A percentile compares a stretch with the other conserved stretches of the same genome.
Conservation (phyloP, 2,113 vertebrate genomes). For the Bostrychus sinensis region DNA sequence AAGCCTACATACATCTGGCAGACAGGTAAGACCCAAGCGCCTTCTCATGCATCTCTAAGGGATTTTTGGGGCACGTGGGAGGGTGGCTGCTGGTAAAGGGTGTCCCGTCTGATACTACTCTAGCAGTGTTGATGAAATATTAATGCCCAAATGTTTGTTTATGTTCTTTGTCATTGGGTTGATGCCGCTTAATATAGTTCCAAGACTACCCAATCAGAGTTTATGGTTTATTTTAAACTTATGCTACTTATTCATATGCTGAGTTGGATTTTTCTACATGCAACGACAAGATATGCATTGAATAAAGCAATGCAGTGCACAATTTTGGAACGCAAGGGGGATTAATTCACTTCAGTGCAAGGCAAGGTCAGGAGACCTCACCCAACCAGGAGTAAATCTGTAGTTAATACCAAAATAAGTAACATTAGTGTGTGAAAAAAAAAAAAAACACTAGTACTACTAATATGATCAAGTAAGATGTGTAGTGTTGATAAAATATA, state of each 20-base stretch:
- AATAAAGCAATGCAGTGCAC: no score
- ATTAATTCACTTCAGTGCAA: no score
- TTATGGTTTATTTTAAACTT: not conserved
- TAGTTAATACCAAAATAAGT: no score
- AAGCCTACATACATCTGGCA: constrained; percentile 80
- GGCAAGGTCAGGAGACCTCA: constrained; percentile 1
- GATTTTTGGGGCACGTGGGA: not conserved
- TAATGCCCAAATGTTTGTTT: constrained; percentile 31
- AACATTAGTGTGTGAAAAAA: no score
- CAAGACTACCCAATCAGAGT: not conserved
- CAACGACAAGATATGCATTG: no score
- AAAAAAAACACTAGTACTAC: no score
- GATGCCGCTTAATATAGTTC: not conserved
- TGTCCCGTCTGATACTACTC: constrained; percentile 12
- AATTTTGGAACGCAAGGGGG: no score
- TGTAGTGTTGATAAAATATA: no score
- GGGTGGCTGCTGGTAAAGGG: constrained; percentile 1
- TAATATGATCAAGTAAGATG: no score
- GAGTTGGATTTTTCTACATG: no score
- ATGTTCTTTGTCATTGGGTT: constrained; percentile 3
- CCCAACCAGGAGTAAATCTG: not conserved
- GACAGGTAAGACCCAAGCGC: constrained; percentile 71
- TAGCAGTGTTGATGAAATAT: constrained; percentile 27
- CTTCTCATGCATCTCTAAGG: constrained; percentile 6
- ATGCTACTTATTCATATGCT: no score